Base-by-base conservation (phyloP, 2,797 vertebrate genomes). In the Cossypha dichroa region DNA sequence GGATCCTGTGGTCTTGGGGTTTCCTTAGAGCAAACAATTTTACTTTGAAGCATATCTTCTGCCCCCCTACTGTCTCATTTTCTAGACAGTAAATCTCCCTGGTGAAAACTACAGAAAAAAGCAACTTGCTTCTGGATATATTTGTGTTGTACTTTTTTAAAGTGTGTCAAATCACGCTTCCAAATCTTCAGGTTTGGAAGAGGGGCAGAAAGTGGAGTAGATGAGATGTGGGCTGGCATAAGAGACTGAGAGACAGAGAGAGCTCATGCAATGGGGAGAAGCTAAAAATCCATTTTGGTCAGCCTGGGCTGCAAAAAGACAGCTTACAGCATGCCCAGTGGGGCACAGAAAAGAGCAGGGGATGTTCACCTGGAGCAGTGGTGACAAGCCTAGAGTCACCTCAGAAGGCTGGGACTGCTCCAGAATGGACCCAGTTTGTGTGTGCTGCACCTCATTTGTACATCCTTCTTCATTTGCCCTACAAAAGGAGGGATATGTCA, bases 201-300 rank as follows among this genome's bases (percentile, higher is more conserved):
- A 34, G 60, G 41, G 29, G 3, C 21, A 46, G 41, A 78, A 52
- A 90, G 8, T 16, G 6, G 45, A 67, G 11, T 2, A 72, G 49
- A 12, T 0, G 2, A 75, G 12, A n/a, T 0, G 1, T 17, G 26
- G 4, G 62, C 13, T 34, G 68, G 15, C 7, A 62, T 46, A 66
- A 73, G 78, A 85, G n/a, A 14, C 13, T 28, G 55, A 22, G 31
- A 72, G 54, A 54, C 23, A 15, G 17, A 41, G 15, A n/a, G 28
- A 49, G 7, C 48, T 51, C 13, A 1, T 36, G 52, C 45, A 43
- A 2, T 6, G n/a, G 43, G 36, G 16, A 76, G 55, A 81, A 81
- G 52, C 46, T 3, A 22, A 78, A 84, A 63, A 58, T 38, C 9
- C 25, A 15, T 81, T 85, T 78, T 60, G 46, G 41, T 33, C 31